phyloP scores from a whole-genome alignment of 2,113 vertebrate genomes.

The Myrmecophaga tridactyla region DNA sequence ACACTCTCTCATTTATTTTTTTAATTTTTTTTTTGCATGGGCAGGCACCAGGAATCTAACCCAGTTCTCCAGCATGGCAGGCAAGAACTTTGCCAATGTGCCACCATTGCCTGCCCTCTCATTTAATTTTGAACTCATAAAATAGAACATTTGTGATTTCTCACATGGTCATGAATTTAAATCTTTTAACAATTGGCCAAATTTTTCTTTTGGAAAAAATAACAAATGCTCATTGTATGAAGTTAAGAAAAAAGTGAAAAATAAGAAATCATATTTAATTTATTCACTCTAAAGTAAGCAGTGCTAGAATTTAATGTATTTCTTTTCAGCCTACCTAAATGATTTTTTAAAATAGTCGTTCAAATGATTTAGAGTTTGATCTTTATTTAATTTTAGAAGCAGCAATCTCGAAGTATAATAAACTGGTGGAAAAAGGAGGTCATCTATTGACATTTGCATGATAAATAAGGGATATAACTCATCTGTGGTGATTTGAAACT shows the following conservation, averaged over 20 bases:
- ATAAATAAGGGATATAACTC: background rate
- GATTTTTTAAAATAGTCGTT: background rate
- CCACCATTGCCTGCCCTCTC: too few relatives aligned
- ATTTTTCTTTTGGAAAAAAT: background rate
- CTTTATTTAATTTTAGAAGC: background rate
- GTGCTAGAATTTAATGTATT: background rate
- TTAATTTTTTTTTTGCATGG: too few relatives aligned
- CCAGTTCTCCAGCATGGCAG: too few relatives aligned
- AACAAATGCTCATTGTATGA: background rate
- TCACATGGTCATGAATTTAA: background rate
- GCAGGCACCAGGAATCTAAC: too few relatives aligned
- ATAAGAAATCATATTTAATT: background rate
- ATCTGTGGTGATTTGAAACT: background rate
- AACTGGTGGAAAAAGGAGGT: background rate
- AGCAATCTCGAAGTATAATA: background rate
- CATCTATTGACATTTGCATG: background rate
- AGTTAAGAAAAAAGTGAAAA: background rate
- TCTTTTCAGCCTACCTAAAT: background rate
- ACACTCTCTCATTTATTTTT: too few relatives aligned
- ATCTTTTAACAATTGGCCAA: background rate
- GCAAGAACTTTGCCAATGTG: too few relatives aligned
- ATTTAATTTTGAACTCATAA: background rate
- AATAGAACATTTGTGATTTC: background rate
- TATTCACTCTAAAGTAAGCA: background rate
- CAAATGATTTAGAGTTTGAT: background rate